Evolutionary conservation across 2,797 vertebrate genomes (phyloP).

Genomic region (Diplodus puntazzo): DNA sequence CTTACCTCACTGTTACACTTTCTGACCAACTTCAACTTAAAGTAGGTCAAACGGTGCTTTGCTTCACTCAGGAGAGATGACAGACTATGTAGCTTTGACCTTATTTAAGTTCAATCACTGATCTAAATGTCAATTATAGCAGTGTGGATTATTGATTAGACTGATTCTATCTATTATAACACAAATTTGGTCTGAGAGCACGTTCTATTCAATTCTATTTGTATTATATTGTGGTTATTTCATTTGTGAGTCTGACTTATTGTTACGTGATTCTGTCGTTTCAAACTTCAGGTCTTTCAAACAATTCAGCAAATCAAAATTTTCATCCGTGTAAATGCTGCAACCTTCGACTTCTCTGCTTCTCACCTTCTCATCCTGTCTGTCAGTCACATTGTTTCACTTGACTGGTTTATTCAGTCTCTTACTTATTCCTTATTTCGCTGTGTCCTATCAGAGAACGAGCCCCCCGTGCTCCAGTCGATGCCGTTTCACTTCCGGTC

Average conservation of each 20-base stretch:
- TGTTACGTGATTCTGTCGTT: neutral
- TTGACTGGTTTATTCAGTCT: neutral
- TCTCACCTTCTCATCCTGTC: neutral
- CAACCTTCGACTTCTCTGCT: neutral
- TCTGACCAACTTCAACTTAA: constrained; percentile 51
- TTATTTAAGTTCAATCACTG: neutral
- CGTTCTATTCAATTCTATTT: too few species aligned
- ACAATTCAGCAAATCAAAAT: neutral
- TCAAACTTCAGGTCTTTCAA: too few species aligned
- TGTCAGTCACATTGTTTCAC: neutral
- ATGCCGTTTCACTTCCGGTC: constrained; percentile 79
- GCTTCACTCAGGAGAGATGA: neutral
- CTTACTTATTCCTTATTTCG: neutral
- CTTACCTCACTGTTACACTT: constrained; percentile 55
- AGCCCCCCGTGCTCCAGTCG: constrained; percentile 86
- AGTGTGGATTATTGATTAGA: neutral
- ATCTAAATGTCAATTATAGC: neutral
- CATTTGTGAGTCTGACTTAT: neutral
- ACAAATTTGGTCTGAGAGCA: too few species aligned
- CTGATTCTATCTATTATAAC: neutral
- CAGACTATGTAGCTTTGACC: neutral
- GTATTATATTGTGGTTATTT: too few species aligned
- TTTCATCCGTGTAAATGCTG: too few species aligned
- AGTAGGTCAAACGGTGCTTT: constrained; percentile 55
- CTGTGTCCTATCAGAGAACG: constrained; percentile 83